A percentile compares a stretch with the other conserved stretches of the same genome.
phyloP scores from a whole-genome alignment of 2,888 invertebrate species.

The Ennomos erosarius region DNA sequence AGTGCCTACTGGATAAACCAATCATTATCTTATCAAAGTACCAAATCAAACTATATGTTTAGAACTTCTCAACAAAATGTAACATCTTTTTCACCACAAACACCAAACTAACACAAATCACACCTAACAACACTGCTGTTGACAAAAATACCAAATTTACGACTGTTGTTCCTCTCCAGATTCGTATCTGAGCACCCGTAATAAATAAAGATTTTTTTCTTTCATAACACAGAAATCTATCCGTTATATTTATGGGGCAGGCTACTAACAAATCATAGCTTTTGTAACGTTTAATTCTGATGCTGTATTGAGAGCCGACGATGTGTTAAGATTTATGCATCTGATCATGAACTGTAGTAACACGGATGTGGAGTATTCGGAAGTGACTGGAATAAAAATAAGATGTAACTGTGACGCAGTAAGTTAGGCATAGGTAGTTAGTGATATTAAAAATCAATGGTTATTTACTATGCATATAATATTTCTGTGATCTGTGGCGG shows the following conservation, averaged over 20 bases:
- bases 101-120: constrained; percentile 3
- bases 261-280: constrained; percentile 74
- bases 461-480: too few relatives aligned
- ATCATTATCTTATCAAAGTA: too few relatives aligned
- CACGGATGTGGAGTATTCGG: constrained; percentile 33
- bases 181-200: constrained; percentile 60
- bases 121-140: constrained; percentile 24
- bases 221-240: constrained; percentile 47
- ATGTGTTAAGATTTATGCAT: constrained; percentile 72
- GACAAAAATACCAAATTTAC: constrained; percentile 44
- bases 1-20: too few relatives aligned
- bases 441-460: too few relatives aligned
- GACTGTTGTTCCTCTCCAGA: constrained; percentile 45
- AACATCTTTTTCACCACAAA: constrained; percentile 13
- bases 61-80: not conserved
- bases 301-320: constrained; percentile 63
- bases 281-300: constrained; percentile 57
- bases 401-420: not conserved
- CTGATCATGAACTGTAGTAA: constrained; percentile 37
- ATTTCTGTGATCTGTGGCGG: too few relatives aligned
- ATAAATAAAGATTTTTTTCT: constrained; percentile 73
- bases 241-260: constrained; percentile 65
- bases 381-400: constrained; percentile 28
- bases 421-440: constrained; percentile 21
- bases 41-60: too few relatives aligned